Percentiles rank a stretch among this genome's conserved stretches.
phyloP scores from a whole-genome alignment of 2,888 invertebrate species.

The Caenorhabditis becei region DNA sequence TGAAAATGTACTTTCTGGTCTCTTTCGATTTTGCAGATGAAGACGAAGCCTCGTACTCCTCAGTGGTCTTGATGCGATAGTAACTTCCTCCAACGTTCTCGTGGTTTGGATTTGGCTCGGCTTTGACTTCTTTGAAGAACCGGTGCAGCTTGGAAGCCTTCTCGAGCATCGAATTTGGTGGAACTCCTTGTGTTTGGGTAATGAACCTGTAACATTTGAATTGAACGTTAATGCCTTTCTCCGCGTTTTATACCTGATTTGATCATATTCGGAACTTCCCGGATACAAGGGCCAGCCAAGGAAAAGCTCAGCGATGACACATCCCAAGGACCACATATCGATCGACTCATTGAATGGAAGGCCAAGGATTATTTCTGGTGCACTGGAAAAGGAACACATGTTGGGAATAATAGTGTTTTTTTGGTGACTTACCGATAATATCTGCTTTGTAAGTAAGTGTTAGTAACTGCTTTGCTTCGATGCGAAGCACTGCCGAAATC shows the following conservation, averaged over 20 bases:
- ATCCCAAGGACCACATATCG: constrained; percentile 99
- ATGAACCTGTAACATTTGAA: constrained; percentile 84
- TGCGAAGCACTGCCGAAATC: constrained; percentile 99
- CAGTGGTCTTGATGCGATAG: constrained; percentile 90
- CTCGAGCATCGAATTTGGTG: constrained; percentile 97
- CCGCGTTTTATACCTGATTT: constrained; percentile 82
- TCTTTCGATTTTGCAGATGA: constrained; percentile 96
- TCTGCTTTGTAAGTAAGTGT: constrained; percentile 98
- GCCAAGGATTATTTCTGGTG: constrained; percentile 96
- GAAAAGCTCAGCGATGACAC: constrained; percentile 98
- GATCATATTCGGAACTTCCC: constrained; percentile 98
- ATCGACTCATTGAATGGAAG: constrained; percentile 99
- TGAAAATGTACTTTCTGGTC: constrained; percentile 99
- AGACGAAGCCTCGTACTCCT: constrained; percentile 97
- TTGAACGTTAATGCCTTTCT: not conserved
- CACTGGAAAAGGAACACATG: constrained; percentile 82
- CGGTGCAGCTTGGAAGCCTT: constrained; percentile 98
- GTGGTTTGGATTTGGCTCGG: constrained; percentile 39
- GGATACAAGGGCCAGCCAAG: constrained; percentile 99
- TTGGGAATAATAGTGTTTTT: not conserved
- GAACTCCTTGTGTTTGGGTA: constrained; percentile 96
- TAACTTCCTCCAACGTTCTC: constrained; percentile 58
- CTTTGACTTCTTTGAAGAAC: constrained; percentile 87
- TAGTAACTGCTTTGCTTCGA: constrained; percentile 99
- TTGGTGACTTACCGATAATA: constrained; percentile 88